Conservation (phyloP, 2,888 invertebrate genomes). For the Troilus luridus region DNA sequence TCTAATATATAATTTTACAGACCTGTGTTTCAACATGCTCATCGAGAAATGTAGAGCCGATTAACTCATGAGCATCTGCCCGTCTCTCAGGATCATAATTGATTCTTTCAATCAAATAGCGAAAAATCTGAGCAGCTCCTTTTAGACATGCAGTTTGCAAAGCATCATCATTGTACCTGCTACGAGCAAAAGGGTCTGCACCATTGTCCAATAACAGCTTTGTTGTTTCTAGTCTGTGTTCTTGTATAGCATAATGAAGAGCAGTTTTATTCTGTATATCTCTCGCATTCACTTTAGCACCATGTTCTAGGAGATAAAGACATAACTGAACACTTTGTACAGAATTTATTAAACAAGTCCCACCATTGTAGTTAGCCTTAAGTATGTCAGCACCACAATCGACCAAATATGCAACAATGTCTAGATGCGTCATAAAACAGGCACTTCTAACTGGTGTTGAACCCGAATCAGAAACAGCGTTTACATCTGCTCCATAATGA, state of each 20-base stretch:
- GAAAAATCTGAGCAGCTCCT: constrained; percentile 81
- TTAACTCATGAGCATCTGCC: constrained; percentile 89
- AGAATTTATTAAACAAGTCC: constrained; percentile 93
- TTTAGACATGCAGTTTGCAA: constrained; percentile 88
- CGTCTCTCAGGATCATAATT: constrained; percentile 78
- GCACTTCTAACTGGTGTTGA: constrained; percentile 92
- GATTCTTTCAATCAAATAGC: constrained; percentile 76
- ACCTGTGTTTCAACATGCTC: constrained; percentile 81
- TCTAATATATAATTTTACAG: neutral
- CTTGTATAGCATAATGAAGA: constrained; percentile 89
- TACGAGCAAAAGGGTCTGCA: constrained; percentile 82
- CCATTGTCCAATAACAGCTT: constrained; percentile 84
- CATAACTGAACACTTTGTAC: constrained; percentile 89
- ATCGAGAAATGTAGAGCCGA: constrained; percentile 90
- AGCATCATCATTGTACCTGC: constrained; percentile 90
- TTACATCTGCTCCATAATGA: constrained; percentile 85
- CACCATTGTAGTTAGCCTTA: constrained; percentile 90
- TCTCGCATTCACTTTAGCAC: constrained; percentile 87
- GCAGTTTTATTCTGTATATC: constrained; percentile 94
- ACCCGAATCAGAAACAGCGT: constrained; percentile 87
- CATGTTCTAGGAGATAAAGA: constrained; percentile 82
- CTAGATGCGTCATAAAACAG: constrained; percentile 92
- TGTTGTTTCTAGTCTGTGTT: constrained; percentile 82
- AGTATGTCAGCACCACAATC: constrained; percentile 87
- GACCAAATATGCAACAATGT: constrained; percentile 83